These are phyloP conservation scores for Celastrina argiolus DNA, from an alignment of 2,888 invertebrate genomes.

Conservation along the genomic window DNA sequence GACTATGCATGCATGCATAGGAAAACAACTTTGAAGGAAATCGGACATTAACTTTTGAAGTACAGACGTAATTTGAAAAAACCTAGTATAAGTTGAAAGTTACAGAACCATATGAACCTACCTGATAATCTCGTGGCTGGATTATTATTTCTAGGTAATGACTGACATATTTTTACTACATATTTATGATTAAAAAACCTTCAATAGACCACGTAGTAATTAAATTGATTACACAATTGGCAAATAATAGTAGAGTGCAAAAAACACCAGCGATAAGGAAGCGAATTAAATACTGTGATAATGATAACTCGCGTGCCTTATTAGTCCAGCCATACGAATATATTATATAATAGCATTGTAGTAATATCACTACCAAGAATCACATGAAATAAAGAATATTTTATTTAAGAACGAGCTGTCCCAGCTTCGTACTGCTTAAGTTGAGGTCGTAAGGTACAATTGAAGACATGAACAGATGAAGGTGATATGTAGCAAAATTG, in stretches of 20 bases:
- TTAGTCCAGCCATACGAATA: not conserved
- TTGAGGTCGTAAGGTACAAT: too few relatives aligned
- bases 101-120: not conserved
- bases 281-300: not conserved
- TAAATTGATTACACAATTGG: not conserved
- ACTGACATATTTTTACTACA: not conserved
- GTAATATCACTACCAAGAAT: not conserved
- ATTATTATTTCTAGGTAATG: too few relatives aligned
- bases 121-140: too few relatives aligned
- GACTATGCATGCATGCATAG: too few relatives aligned
- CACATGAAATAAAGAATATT: not conserved
- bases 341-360: not conserved
- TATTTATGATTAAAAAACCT: not conserved
- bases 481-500: too few relatives aligned
- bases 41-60: too few relatives aligned
- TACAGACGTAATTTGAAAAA: too few relatives aligned
- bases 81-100: too few relatives aligned
- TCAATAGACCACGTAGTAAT: not conserved
- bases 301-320: not conserved
- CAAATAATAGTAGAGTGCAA: not conserved
- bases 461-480: too few relatives aligned
- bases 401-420: too few relatives aligned
- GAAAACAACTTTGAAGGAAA: too few relatives aligned
- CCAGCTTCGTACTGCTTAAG: too few relatives aligned
- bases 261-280: conserved; percentile 1